These are phyloP conservation scores for Pissodes strobi DNA, from an alignment of 1,140 invertebrate genomes.

Conservation along the genomic window DNA sequence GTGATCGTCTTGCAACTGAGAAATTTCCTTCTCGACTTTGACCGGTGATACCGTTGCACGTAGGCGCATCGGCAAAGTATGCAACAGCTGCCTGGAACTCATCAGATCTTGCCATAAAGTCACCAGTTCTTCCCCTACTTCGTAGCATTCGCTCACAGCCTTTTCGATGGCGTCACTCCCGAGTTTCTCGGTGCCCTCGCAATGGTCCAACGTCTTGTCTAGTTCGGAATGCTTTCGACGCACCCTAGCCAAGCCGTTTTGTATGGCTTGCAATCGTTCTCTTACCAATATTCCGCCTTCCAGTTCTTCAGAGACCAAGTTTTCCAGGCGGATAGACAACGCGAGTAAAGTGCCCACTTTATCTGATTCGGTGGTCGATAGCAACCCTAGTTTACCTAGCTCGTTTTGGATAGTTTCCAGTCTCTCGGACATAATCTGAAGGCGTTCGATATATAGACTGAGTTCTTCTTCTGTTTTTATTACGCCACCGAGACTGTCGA, in stretches of 20 bases:
- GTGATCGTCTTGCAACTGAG: constrained; percentile 73
- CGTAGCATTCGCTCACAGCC: constrained; percentile 69
- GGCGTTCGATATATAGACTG: constrained; percentile 75
- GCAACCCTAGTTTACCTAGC: constrained; percentile 71
- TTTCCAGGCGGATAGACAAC: constrained; percentile 69
- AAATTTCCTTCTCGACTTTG: constrained; percentile 73
- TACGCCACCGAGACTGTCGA: constrained; percentile 73
- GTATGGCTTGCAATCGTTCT: constrained; percentile 71
- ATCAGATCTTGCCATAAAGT: constrained; percentile 77
- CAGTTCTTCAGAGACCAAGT: constrained; percentile 73
- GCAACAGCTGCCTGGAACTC: constrained; percentile 71
- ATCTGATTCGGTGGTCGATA: constrained; percentile 74
- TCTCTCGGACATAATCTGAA: constrained; percentile 75
- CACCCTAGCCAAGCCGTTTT: constrained; percentile 68
- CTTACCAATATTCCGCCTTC: constrained; percentile 70
- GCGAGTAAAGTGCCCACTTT: constrained; percentile 71
- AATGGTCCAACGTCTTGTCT: constrained; percentile 68
- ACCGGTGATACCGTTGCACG: constrained; percentile 74
- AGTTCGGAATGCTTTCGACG: constrained; percentile 68
- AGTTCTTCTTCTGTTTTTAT: constrained; percentile 82
- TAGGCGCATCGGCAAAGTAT: constrained; percentile 72
- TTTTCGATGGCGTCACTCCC: constrained; percentile 73
- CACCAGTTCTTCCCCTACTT: constrained; percentile 66
- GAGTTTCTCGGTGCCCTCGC: constrained; percentile 69
- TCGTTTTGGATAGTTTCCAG: constrained; percentile 77